Base-by-base conservation (phyloP, 2,113 vertebrate species). In the Indicator indicator region DNA sequence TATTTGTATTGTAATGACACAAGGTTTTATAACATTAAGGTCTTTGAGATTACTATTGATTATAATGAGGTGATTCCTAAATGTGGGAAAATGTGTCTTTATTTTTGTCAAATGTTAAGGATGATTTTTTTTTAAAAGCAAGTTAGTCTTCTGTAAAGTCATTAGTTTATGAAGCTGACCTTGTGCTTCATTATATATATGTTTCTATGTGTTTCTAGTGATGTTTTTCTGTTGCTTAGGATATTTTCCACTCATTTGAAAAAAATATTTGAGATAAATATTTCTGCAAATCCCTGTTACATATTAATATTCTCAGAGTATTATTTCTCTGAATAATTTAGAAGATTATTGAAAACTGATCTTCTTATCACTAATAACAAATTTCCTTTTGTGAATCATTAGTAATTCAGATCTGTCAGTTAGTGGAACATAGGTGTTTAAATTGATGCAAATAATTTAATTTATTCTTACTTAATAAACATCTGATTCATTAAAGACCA, bases 371-470 rank as follows among this genome's bases (percentile, higher is more conserved):
- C 42, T 77, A 84, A 89, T 67, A 92, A 92, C 58, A 84, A 92
- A 82, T 87, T 93, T 89, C 54, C 33, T 54, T 94, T 88, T 80
- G 52, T 81, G 60, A 83, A 56, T 73, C 46, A 91, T 96, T 92
- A 94, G 70, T 94, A 93, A 94, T 95, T 93, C 76, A 81, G 60
- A 94, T 89, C 36, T 81, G 78, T 55, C 68, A 83, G 36, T 82
- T 79, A 69, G 40, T 73, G 38, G 36, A 87, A 89, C 18, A 72
- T 15, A 84, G 77, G 56, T 60, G 83, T 83, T 94, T 68, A 91
- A 94, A 95, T 89, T 60, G 71, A 94, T 92, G 86, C 52, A 95
- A 95, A 95, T 97, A 77, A 83, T 92, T 92, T 96, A 87, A 95
- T 96, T 94, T 94, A 94, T 95, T 94, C 84, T 70, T 46, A 28